Evolutionary conservation across 2,113 vertebrate genomes (phyloP).

Genomic region (Nibea coibor): DNA sequence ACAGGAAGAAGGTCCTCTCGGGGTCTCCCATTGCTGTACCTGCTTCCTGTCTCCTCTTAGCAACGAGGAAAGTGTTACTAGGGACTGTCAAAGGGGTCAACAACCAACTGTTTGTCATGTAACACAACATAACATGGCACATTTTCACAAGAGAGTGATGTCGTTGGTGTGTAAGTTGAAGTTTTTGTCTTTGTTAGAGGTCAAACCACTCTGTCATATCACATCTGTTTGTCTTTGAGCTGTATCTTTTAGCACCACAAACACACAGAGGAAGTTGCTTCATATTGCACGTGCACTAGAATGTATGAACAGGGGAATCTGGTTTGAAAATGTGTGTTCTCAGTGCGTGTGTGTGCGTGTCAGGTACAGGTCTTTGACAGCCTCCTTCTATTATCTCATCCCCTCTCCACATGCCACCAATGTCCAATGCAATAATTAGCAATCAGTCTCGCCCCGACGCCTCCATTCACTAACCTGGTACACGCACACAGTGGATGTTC

Average conservation of each 20-base stretch:
- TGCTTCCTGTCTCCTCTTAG: constrained; percentile 42
- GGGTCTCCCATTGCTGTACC: constrained; percentile 8
- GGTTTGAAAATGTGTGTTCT: not conserved
- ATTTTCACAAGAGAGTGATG: not conserved
- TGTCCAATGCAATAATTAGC: constrained; percentile 72
- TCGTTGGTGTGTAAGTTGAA: not conserved
- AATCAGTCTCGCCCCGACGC: constrained; percentile 64
- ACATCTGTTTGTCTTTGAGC: not conserved
- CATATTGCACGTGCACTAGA: not conserved
- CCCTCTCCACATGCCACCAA: constrained; percentile 57
- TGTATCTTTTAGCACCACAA: not conserved
- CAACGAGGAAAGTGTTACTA: constrained; percentile 23
- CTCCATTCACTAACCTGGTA: constrained; percentile 58
- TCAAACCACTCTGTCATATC: not conserved
- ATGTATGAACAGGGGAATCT: not conserved
- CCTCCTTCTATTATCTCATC: constrained; percentile 39
- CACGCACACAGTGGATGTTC: constrained; percentile 34
- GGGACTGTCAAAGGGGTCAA: constrained; percentile 14
- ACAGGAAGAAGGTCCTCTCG: constrained; percentile 39
- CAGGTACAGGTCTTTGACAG: constrained; percentile 22
- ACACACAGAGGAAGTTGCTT: not conserved
- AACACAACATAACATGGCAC: not conserved
- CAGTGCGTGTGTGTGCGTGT: not conserved
- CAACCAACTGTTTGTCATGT: not conserved
- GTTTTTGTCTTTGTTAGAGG: not conserved